These are phyloP conservation scores for Polypedilum vanderplanki DNA, from an alignment of 1,140 invertebrate species.

Conservation along the genomic window DNA sequence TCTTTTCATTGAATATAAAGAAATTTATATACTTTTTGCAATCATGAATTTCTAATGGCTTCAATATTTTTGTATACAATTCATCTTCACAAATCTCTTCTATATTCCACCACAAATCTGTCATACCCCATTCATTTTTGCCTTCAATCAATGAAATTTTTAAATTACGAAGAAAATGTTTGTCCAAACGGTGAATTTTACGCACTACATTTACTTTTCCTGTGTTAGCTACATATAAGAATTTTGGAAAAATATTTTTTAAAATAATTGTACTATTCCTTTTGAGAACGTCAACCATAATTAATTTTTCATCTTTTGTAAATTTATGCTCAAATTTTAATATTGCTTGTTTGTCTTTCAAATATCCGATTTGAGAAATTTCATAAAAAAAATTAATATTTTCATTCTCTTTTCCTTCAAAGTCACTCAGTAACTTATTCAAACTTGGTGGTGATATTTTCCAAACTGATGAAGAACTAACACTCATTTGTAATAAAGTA, in stretches of 20 bases:
- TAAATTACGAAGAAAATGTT: too few relatives aligned
- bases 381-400: not conserved
- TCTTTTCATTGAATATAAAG: slow-evolving; percentile 89
- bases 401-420: not conserved
- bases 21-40: slow-evolving; percentile 58
- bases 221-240: not conserved
- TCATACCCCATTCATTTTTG: slow-evolving; percentile 37
- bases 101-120: slow-evolving; percentile 35
- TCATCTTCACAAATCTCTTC: not conserved
- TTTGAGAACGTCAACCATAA: not conserved
- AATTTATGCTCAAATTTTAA: not conserved
- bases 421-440: not conserved
- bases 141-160: too few relatives aligned
- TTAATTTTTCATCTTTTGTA: not conserved
- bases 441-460: slow-evolving; percentile 70
- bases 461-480: slow-evolving; percentile 83
- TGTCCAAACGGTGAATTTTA: too few relatives aligned
- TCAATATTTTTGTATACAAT: not conserved
- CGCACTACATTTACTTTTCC: not conserved
- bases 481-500: slow-evolving; percentile 67
- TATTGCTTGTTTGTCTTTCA: not conserved
- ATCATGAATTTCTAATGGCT: not conserved
- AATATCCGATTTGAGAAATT: not conserved
- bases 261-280: not conserved
- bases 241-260: not conserved